Conservation (phyloP, 2,797 vertebrate genomes). For the Takifugu ocellatus region DNA sequence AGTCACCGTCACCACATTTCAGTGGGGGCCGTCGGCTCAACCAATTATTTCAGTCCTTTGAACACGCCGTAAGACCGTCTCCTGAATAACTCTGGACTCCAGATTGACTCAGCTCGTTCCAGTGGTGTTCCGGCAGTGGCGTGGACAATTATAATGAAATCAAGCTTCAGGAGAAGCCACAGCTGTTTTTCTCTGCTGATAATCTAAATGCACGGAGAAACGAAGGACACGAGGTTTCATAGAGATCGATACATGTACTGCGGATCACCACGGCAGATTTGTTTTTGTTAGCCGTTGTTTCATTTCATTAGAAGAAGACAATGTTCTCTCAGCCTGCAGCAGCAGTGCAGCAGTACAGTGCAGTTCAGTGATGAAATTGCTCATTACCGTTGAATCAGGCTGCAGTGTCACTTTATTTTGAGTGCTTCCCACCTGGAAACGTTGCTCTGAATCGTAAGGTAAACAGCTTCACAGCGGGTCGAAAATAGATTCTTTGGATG, state of each 20-base stretch:
- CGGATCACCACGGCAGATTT: constrained; percentile 40
- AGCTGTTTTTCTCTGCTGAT: constrained; percentile 18
- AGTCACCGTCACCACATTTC: too few species aligned
- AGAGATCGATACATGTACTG: constrained; percentile 46
- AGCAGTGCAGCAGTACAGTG: constrained; percentile 29
- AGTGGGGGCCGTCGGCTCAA: too few species aligned
- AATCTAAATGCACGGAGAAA: constrained; percentile 47
- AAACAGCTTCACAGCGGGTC: not conserved
- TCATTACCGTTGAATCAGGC: constrained; percentile 24
- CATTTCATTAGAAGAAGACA: constrained; percentile 31
- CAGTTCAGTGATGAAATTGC: constrained; percentile 37
- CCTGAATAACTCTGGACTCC: too few species aligned
- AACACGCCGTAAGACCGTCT: too few species aligned
- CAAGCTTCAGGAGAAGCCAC: constrained; percentile 12
- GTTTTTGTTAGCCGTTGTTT: constrained; percentile 43
- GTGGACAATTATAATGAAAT: not conserved
- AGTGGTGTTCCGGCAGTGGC: too few species aligned
- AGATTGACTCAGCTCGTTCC: too few species aligned
- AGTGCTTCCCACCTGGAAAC: constrained; percentile 26
- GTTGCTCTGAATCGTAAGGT: constrained; percentile 19
- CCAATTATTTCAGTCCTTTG: too few species aligned
- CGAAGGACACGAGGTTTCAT: constrained; percentile 36
- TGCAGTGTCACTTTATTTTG: too few species aligned
- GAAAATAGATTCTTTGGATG: constrained; percentile 5
- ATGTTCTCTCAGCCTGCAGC: constrained; percentile 34